phyloP scores from a whole-genome alignment of 2,888 invertebrate genomes.

The Hyles lineata region DNA sequence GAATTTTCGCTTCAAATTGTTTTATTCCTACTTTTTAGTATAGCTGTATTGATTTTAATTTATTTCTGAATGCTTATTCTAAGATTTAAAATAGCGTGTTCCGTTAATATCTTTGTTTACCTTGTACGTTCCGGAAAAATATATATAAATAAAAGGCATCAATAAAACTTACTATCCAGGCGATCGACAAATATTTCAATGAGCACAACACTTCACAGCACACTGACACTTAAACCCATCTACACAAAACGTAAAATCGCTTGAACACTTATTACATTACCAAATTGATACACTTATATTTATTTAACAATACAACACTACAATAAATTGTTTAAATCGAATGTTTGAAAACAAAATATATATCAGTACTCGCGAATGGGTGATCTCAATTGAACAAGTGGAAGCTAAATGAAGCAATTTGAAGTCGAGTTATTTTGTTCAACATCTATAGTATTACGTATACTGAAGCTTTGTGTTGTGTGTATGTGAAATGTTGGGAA shows the following conservation, averaged over 20 bases:
- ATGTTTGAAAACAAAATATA: conserved; percentile 14
- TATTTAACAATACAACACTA: not conserved
- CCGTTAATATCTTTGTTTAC: too few species aligned
- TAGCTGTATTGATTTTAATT: too few species aligned
- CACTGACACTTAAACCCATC: not conserved
- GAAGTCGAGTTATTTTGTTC: conserved; percentile 7
- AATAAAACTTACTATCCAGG: not conserved
- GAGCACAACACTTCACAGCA: not conserved
- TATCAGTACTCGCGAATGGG: not conserved
- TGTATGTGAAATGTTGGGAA: not conserved
- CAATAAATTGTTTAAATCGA: conserved; percentile 1
- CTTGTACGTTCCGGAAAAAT: not conserved
- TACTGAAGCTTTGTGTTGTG: not conserved
- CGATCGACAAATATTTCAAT: not conserved
- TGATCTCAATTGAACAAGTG: conserved; percentile 18
- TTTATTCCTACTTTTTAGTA: not conserved
- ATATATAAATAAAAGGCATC: not conserved
- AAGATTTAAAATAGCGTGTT: too few species aligned
- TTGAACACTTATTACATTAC: not conserved
- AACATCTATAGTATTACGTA: not conserved
- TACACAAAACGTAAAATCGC: not conserved
- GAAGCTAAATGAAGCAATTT: conserved; percentile 25
- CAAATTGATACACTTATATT: not conserved
- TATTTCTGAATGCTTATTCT: too few species aligned
- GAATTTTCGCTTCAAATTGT: not conserved